phyloP scores from a whole-genome alignment of 2,888 invertebrate genomes.

The Trichogramma dendrolimi region DNA sequence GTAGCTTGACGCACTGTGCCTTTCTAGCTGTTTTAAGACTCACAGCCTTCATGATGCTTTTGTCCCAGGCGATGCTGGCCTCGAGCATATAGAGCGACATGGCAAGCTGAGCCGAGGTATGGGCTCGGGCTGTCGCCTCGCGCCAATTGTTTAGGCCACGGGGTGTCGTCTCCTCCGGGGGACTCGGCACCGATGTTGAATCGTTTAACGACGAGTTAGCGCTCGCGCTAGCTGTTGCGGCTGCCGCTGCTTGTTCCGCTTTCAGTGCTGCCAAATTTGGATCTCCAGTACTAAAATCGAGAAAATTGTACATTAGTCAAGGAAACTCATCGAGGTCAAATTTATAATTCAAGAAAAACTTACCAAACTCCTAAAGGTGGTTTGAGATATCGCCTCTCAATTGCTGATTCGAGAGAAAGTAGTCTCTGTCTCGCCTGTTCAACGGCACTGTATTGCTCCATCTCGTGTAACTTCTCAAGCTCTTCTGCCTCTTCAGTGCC shows the following conservation, averaged over 20 bases:
- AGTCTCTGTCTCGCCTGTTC: conserved; percentile 69
- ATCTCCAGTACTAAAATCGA: conserved; percentile 57
- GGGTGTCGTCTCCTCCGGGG: conserved; percentile 60
- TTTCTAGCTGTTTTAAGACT: conserved; percentile 57
- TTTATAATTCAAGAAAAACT: conserved; percentile 19
- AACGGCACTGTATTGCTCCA: conserved; percentile 55
- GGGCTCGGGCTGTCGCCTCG: conserved; percentile 77
- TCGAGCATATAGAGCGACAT: conserved; percentile 87
- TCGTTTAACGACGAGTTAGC: conserved; percentile 46
- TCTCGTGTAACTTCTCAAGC: conserved; percentile 50
- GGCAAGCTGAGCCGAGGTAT: conserved; percentile 84
- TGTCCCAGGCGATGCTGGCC: conserved; percentile 95
- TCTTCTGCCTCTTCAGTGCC: conserved; percentile 57
- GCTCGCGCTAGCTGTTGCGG: conserved; percentile 43
- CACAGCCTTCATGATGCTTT: conserved; percentile 99
- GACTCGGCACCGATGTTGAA: conserved; percentile 43
- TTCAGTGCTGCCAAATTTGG: conserved; percentile 62
- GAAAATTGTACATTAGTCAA: not conserved
- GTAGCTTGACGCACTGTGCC: conserved; percentile 49
- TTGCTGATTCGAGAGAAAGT: conserved; percentile 79
- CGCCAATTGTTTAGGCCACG: conserved; percentile 85
- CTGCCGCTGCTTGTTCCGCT: conserved; percentile 51
- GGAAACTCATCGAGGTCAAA: no score
- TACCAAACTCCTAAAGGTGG: conserved; percentile 76
- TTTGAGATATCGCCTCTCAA: conserved; percentile 89